Evolutionary conservation across 2,113 vertebrate genomes (phyloP).

Genomic region (Tragulus kanchil): DNA sequence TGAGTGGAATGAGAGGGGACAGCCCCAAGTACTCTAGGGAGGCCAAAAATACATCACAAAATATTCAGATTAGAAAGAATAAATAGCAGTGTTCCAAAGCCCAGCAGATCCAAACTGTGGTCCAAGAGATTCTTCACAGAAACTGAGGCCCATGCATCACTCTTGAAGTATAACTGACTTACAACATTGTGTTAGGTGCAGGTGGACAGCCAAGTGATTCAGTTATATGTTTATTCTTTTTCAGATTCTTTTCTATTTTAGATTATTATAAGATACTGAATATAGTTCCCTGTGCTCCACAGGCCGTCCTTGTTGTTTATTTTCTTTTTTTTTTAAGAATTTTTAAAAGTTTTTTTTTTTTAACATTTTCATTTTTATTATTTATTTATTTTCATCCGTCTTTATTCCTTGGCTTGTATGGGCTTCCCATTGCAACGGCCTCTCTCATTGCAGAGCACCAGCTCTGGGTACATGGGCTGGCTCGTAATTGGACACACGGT

Average conservation of each 20-base stretch:
- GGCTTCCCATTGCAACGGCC: too few species aligned
- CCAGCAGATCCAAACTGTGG: not conserved
- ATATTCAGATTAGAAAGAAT: constrained; percentile 29
- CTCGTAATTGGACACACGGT: too few species aligned
- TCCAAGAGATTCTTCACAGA: not conserved
- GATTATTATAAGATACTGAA: not conserved
- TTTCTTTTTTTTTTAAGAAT: not conserved
- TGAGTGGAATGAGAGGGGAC: not conserved
- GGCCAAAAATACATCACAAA: not conserved
- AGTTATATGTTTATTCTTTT: not conserved
- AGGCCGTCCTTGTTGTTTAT: too few species aligned
- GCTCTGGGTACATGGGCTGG: too few species aligned
- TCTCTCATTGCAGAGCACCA: too few species aligned
- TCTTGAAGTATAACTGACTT: not conserved
- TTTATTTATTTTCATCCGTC: too few species aligned
- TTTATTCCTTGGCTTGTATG: too few species aligned
- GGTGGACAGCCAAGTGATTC: not conserved
- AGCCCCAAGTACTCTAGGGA: not conserved
- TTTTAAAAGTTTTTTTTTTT: too few species aligned
- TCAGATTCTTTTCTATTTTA: not conserved
- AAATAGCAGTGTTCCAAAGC: not conserved
- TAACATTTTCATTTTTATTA: too few species aligned
- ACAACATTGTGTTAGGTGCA: not conserved
- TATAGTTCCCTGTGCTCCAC: not conserved
- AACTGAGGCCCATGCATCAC: not conserved